Evolutionary conservation across 1,140 invertebrate species (phyloP).

Genomic region (Cataglyphis hispanica): DNA sequence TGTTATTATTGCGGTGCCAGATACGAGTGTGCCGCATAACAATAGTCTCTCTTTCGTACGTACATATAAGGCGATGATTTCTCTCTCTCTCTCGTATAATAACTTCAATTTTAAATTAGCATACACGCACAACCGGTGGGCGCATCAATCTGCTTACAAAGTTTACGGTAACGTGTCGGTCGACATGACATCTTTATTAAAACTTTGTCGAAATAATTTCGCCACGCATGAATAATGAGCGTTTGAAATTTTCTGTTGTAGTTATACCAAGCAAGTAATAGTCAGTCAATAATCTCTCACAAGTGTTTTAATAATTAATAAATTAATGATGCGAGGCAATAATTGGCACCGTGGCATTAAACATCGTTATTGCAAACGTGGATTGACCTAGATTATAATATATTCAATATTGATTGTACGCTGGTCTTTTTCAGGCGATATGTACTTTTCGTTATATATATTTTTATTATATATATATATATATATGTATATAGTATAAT

Average conservation of each 20-base stretch:
- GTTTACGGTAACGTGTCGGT: constrained; percentile 13
- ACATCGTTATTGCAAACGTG: not conserved
- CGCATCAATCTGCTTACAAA: constrained; percentile 19
- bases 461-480: not conserved
- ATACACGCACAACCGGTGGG: not conserved
- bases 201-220: not conserved
- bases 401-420: not conserved
- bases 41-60: constrained; percentile 30
- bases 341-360: not conserved
- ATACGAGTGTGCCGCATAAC: constrained; percentile 51
- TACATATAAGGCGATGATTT: not conserved
- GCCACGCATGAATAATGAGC: not conserved
- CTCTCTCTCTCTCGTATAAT: not conserved
- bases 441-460: not conserved
- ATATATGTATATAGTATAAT: too few species aligned
- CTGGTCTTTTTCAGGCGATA: not conserved
- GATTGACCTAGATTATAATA: not conserved
- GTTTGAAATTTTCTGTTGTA: not conserved
- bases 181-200: constrained; percentile 15
- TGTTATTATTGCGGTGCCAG: constrained; percentile 58
- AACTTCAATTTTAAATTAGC: constrained; percentile 60
- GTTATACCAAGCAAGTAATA: too few species aligned
- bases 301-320: constrained; percentile 26
- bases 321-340: not conserved
- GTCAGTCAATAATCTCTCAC: not conserved